Evolutionary conservation across 2,113 vertebrate species (phyloP).

Genomic region (Odocoileus virginianus): DNA sequence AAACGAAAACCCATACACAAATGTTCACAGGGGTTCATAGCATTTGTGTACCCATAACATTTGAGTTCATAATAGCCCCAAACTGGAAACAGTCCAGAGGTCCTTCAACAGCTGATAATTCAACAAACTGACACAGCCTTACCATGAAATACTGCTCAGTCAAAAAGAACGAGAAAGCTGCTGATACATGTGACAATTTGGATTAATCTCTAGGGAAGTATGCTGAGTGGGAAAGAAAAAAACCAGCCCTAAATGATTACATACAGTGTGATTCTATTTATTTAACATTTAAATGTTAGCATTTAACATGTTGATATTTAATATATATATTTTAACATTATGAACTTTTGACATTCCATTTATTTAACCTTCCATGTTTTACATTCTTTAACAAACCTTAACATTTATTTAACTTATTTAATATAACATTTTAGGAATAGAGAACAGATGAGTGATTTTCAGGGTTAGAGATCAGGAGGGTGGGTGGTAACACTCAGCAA

Average conservation of each 20-base stretch:
- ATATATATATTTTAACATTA: neutral
- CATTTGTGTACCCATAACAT: neutral
- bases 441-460: neutral
- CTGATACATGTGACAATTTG: neutral
- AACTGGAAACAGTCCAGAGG: neutral
- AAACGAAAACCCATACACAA: neutral
- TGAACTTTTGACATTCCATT: neutral
- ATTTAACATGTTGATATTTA: neutral
- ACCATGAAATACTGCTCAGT: neutral
- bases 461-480: neutral
- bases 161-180: neutral
- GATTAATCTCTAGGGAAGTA: neutral
- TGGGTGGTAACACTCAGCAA: neutral
- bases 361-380: neutral
- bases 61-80: neutral
- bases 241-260: neutral
- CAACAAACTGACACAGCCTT: neutral
- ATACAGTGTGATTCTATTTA: neutral
- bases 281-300: neutral
- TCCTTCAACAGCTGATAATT: neutral
- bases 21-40: neutral
- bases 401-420: neutral
- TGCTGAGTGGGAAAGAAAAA: neutral
- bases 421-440: neutral
- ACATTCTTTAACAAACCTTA: slow-evolving; percentile 1